Evolutionary conservation across 2,113 vertebrate genomes (phyloP).

Genomic region (Salvator merianae): DNA sequence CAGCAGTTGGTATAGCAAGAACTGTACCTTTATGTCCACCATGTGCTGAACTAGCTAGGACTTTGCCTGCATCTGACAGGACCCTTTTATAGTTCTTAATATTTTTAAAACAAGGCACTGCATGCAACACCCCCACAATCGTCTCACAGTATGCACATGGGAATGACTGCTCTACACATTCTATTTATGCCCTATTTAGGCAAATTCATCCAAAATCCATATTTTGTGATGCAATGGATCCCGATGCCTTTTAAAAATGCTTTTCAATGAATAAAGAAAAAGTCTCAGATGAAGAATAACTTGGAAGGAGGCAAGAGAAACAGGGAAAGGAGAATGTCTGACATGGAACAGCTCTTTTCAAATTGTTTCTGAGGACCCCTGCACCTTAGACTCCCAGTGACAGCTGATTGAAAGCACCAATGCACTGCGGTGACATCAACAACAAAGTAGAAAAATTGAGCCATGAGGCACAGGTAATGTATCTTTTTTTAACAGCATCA

Average conservation of each 20-base stretch:
- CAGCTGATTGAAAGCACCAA: constrained; percentile 61
- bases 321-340: constrained; percentile 17
- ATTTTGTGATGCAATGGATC: background rate
- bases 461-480: constrained; percentile 23
- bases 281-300: constrained; percentile 56
- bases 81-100: background rate
- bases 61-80: background rate
- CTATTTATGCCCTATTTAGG: background rate
- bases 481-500: constrained; percentile 56
- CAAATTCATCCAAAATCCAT: background rate
- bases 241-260: constrained; percentile 15
- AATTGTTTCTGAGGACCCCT: constrained; percentile 57
- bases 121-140: background rate
- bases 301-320: constrained; percentile 25
- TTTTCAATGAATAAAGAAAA: constrained; percentile 30
- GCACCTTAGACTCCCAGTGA: constrained; percentile 44
- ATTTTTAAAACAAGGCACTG: background rate
- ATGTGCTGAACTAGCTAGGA: background rate
- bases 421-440: constrained; percentile 60
- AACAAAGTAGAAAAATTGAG: constrained; percentile 51
- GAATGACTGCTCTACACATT: background rate
- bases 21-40: no score
- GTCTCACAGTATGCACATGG: background rate
- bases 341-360: constrained; percentile 28
- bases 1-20: background rate